phyloP scores from a whole-genome alignment of 2,113 vertebrate genomes.

The Hemiscyllium ocellatum region DNA sequence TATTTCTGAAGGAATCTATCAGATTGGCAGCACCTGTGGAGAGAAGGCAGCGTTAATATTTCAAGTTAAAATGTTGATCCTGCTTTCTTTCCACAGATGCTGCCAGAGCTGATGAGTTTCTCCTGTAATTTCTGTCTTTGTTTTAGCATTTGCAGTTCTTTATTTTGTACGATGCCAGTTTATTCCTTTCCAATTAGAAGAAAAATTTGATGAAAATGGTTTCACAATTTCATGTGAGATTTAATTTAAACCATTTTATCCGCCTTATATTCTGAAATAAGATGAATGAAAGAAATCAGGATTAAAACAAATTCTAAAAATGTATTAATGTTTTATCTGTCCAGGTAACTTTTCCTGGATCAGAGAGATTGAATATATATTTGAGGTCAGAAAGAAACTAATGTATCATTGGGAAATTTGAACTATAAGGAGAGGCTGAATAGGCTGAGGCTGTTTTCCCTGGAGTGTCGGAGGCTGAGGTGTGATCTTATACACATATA shows the following conservation, averaged over 20 bases:
- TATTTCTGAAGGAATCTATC: background rate
- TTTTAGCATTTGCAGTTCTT: too few species aligned
- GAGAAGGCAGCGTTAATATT: too few species aligned
- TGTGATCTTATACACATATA: too few species aligned
- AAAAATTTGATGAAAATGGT: background rate
- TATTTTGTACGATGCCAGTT: background rate
- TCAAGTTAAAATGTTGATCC: too few species aligned
- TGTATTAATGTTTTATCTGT: background rate
- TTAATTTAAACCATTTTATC: background rate
- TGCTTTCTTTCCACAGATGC: too few species aligned
- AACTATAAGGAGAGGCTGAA: too few species aligned
- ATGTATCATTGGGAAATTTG: background rate
- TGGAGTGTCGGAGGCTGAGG: too few species aligned
- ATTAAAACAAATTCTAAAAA: background rate
- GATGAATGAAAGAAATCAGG: background rate
- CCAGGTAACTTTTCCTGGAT: background rate
- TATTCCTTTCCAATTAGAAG: slow-evolving; percentile 9
- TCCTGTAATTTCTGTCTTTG: too few species aligned
- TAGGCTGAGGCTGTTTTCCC: too few species aligned
- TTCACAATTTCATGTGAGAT: background rate
- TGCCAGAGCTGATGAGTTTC: too few species aligned
- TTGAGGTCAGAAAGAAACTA: background rate
- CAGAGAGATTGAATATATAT: background rate
- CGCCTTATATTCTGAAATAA: background rate
- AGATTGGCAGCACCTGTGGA: too few species aligned